These are phyloP conservation scores for Metellina segmentata DNA, from an alignment of 2,888 invertebrate species.

Conservation along the genomic window DNA sequence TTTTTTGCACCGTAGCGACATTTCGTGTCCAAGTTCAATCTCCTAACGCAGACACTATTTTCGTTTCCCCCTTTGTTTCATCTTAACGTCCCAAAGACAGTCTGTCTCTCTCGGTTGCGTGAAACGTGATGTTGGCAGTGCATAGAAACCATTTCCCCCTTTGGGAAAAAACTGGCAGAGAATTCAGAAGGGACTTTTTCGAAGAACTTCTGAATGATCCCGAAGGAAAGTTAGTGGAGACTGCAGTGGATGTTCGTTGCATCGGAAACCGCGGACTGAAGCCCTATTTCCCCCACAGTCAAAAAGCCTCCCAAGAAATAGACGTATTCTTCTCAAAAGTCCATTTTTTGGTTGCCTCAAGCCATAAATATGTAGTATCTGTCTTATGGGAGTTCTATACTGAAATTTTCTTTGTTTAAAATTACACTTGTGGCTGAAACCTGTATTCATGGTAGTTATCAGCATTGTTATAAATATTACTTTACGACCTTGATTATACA, in stretches of 20 bases:
- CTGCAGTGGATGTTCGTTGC: not conserved
- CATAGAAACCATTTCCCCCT: not conserved
- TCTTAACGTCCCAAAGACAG: not conserved
- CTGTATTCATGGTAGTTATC: too few species aligned
- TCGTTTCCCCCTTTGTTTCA: not conserved
- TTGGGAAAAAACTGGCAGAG: not conserved
- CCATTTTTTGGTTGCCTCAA: not conserved
- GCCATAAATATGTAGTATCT: not conserved
- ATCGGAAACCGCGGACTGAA: not conserved
- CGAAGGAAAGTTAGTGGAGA: not conserved
- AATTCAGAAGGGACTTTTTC: not conserved
- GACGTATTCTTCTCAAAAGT: not conserved
- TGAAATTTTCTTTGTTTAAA: too few species aligned
- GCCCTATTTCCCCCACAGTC: not conserved
- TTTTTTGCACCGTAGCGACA: not conserved
- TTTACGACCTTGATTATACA: too few species aligned
- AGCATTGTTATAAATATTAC: too few species aligned
- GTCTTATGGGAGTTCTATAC: not conserved
- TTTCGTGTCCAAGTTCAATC: not conserved
- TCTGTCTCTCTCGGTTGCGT: not conserved
- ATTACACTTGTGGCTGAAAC: too few species aligned
- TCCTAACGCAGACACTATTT: not conserved
- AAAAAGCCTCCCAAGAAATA: not conserved
- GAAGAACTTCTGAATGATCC: not conserved
- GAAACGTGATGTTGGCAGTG: not conserved